Base-by-base conservation (phyloP, 2,888 invertebrate genomes). In the Drosophila kuntzei region DNA sequence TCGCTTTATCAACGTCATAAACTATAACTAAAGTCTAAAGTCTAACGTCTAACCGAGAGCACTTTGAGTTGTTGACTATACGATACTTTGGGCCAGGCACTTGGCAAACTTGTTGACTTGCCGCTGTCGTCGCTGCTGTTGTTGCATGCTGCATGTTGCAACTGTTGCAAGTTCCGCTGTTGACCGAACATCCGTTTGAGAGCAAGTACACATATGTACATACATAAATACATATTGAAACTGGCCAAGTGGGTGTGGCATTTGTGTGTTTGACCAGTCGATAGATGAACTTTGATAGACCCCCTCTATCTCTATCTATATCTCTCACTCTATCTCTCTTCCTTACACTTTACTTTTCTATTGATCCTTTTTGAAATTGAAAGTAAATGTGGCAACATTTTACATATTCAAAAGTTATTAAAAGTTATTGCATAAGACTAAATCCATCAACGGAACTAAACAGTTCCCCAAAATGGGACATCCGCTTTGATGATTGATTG, bases 181-280 rank as follows among this genome's bases (percentile, higher is more conserved):
- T 73, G 75, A 75, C 73, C 65, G 59, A 70, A 41, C 71, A 75
- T 70, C 64, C 73, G 54, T 43, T 73, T 51, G n/a, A 50, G 54
- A 25, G 34, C 46, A 25, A 25, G 14, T 29, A 37, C 29, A 54
- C 20, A 41, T 20, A 32, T 32, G 29, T 29, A 29, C 11, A 11
- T 29, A 32, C 11, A 11, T 11, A 20, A 11, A n/a, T 12, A 46
- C 27, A 53, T 39, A 53, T 39, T 53, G 39, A 39, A 18, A 39
- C 27, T 53, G 50, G 32, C 47, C 18, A 46, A 37, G 50, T 20
- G 50, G 27, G 22, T 7, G 43, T 50, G 50, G 22, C 29, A 36
- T 9, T 58, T 61, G 29, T 37, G 39, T 58, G 64, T 39, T 67
- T 51, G 55, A 41, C 16, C 7, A 53, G n/a, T 70, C 55, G 34